Percentiles rank a stretch among this genome's conserved stretches.
Evolutionary conservation across 2,113 vertebrate genomes (phyloP).

Genomic region (Triplophysa rosa): DNA sequence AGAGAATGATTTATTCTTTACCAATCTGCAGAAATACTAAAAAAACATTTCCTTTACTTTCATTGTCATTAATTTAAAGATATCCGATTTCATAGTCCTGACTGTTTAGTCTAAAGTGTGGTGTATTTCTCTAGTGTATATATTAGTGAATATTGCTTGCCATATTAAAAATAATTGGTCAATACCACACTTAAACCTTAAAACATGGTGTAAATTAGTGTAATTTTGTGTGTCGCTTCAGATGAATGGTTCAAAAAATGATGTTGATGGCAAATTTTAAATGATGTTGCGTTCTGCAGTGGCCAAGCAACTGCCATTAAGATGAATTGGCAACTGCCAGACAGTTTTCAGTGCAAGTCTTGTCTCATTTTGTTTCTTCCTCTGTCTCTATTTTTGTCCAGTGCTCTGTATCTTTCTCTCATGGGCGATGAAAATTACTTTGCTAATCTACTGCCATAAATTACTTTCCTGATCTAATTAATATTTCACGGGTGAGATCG

Average conservation of each 20-base stretch:
- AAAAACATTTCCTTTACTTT: neutral
- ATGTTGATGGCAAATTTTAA: no score
- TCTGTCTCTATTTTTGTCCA: conserved; percentile 33
- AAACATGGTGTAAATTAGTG: neutral
- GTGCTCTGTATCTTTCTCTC: conserved; percentile 14
- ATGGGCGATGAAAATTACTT: conserved; percentile 25
- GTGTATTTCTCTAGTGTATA: neutral
- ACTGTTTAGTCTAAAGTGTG: no score
- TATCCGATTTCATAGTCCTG: neutral
- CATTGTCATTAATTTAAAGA: neutral
- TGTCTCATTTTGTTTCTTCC: conserved; percentile 4
- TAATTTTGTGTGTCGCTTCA: no score
- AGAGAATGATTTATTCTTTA: neutral
- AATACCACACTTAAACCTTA: neutral
- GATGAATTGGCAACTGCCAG: no score
- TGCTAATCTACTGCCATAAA: conserved; percentile 46
- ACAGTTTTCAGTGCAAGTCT: neutral
- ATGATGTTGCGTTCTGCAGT: neutral
- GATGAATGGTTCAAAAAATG: no score
- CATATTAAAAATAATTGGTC: neutral
- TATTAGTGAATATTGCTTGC: no score
- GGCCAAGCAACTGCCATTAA: neutral
- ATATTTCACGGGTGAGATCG: conserved; percentile 58
- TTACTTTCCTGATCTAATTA: conserved; percentile 57
- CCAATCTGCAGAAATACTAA: neutral